These are phyloP conservation scores for Scaptomyza pallida DNA, from an alignment of 1,140 invertebrate genomes.

Conservation along the genomic window DNA sequence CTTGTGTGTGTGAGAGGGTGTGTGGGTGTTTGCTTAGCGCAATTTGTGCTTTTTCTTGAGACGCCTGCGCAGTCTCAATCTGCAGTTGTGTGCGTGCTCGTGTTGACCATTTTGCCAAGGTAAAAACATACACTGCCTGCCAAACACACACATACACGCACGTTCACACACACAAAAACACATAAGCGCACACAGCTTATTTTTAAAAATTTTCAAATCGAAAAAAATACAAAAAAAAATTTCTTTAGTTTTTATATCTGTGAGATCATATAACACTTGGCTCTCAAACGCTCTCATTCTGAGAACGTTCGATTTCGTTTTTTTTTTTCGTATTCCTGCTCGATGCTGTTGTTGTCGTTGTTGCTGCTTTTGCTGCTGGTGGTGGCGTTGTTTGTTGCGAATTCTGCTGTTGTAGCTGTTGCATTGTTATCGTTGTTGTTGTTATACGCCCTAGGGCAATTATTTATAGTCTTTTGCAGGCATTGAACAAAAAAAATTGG, in stretches of 20 bases:
- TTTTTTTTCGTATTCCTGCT: slow-evolving; percentile 54
- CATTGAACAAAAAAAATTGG: slow-evolving; percentile 46
- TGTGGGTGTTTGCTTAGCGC: slow-evolving; percentile 11
- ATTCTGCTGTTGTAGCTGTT: slow-evolving; percentile 14
- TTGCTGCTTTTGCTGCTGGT: slow-evolving; percentile 29
- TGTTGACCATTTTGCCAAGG: slow-evolving; percentile 72
- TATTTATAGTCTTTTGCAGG: slow-evolving; percentile 65
- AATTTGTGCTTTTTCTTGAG: slow-evolving; percentile 2
- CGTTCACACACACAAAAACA: slow-evolving; percentile 10
- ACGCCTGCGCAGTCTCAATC: slow-evolving; percentile 57
- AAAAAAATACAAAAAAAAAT: slow-evolving; percentile 32
- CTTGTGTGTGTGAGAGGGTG: slow-evolving; percentile 24
- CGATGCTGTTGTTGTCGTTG: slow-evolving; percentile 28
- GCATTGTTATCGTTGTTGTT: slow-evolving; percentile 24
- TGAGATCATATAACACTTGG: slow-evolving; percentile 76
- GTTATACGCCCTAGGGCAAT: slow-evolving; percentile 52
- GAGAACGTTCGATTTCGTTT: too few relatives aligned
- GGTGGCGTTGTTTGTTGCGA: slow-evolving; percentile 34
- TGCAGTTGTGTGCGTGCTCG: slow-evolving; percentile 16
- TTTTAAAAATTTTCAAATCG: slow-evolving; percentile 63
- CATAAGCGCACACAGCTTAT: slow-evolving; percentile 43
- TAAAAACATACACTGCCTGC: slow-evolving; percentile 45
- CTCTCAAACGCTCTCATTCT: slow-evolving; percentile 43
- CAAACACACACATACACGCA: slow-evolving; percentile 12
- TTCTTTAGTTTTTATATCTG: slow-evolving; percentile 42